These are phyloP conservation scores for Pipra filicauda DNA, from an alignment of 2,113 vertebrate species.

Conservation along the genomic window DNA sequence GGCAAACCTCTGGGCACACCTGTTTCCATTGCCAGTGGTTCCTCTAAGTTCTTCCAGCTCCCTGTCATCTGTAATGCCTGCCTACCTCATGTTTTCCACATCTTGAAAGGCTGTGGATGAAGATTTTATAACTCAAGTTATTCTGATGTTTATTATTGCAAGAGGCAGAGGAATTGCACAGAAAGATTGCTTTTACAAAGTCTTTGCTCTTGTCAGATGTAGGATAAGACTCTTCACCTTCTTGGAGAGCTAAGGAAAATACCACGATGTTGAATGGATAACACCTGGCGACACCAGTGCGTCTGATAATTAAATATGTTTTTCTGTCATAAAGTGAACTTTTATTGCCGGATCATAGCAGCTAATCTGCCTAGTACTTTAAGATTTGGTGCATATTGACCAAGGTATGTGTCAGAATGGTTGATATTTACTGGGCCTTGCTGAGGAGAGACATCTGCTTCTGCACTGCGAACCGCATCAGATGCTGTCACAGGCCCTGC, in stretches of 20 bases:
- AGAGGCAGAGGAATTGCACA: not conserved
- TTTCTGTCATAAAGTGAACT: not conserved
- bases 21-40: not conserved
- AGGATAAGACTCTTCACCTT: not conserved
- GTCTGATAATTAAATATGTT: not conserved
- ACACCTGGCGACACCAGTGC: not conserved
- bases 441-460: not conserved
- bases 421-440: not conserved
- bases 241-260: not conserved
- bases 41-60: not conserved
- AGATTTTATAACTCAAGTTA: not conserved
- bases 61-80: not conserved
- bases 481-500: not conserved
- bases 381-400: not conserved
- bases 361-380: not conserved
- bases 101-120: not conserved
- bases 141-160: not conserved
- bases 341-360: not conserved
- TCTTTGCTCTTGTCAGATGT: not conserved
- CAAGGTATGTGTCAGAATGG: not conserved
- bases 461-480: not conserved
- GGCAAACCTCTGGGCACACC: not conserved
- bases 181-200: not conserved
- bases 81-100: not conserved
- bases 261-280: not conserved